Evolutionary conservation across 2,888 invertebrate species (phyloP).

Genomic region (Gnatocerus cornutus): DNA sequence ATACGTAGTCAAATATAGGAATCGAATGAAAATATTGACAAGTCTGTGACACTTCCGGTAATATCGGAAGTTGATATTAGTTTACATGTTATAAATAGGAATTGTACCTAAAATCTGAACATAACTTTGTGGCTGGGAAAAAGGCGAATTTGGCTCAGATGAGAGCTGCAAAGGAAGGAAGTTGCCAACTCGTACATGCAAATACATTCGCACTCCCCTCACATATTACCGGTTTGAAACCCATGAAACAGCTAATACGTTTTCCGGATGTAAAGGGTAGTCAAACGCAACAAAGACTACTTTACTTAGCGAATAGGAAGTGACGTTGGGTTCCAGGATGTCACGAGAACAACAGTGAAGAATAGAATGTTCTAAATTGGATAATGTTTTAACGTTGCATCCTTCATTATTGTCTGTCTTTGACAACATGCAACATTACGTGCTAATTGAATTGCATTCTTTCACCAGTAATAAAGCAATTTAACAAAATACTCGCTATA

Average conservation of each 20-base stretch:
- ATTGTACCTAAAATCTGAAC: too few relatives aligned
- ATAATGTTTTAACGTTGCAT: constrained; percentile 59
- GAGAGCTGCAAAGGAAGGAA: constrained; percentile 6
- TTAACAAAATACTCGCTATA: constrained; percentile 18
- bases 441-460: constrained; percentile 38
- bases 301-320: constrained; percentile 54
- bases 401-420: constrained; percentile 54
- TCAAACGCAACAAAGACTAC: constrained; percentile 45
- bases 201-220: constrained; percentile 44
- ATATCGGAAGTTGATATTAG: too few relatives aligned
- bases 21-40: too few relatives aligned
- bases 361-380: constrained; percentile 60
- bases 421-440: constrained; percentile 34
- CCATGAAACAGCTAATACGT: constrained; percentile 28
- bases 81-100: too few relatives aligned
- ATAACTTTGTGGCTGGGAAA: too few relatives aligned
- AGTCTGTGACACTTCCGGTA: too few relatives aligned
- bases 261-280: constrained; percentile 43
- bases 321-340: constrained; percentile 64
- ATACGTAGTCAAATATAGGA: too few relatives aligned
- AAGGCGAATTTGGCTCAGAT: too few relatives aligned
- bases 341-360: constrained; percentile 59
- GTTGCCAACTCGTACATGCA: constrained; percentile 36
- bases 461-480: constrained; percentile 20
- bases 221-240: constrained; percentile 32